phyloP scores from a whole-genome alignment of 2,113 vertebrate species.

The Pseudorhombus dupliciocellatus region DNA sequence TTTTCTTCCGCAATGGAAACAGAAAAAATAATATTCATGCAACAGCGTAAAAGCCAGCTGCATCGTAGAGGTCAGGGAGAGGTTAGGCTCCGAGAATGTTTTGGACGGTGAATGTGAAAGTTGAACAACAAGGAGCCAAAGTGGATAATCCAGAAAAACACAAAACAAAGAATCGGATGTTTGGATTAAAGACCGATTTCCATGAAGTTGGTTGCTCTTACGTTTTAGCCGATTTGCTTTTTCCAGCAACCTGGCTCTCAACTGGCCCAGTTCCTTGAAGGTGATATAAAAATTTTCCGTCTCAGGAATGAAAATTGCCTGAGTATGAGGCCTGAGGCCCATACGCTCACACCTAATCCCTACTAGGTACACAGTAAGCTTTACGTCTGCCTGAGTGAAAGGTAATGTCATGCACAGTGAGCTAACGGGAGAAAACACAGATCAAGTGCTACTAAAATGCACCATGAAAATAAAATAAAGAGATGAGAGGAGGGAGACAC shows the following conservation, averaged over 20 bases:
- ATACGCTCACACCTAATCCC: constrained; percentile 7
- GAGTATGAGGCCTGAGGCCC: constrained; percentile 1
- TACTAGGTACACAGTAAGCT: constrained; percentile 9
- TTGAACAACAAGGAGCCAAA: neutral
- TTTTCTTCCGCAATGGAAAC: neutral
- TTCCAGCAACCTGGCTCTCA: constrained; percentile 38
- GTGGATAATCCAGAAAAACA: neutral
- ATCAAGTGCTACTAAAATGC: constrained; percentile 6
- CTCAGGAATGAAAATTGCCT: constrained; percentile 35
- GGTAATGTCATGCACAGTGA: neutral
- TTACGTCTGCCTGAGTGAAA: constrained; percentile 1
- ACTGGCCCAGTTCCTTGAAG: constrained; percentile 41
- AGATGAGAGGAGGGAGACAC: neutral
- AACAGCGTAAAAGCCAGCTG: neutral
- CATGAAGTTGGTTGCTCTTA: neutral
- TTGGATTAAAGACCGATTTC: neutral
- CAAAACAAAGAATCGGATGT: too few species aligned
- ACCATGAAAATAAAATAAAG: neutral
- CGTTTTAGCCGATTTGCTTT: neutral
- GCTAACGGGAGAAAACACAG: neutral
- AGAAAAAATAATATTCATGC: neutral
- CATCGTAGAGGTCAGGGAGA: neutral
- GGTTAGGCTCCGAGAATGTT: neutral
- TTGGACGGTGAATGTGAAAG: neutral
- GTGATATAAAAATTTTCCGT: constrained; percentile 35